phyloP scores from a whole-genome alignment of 2,888 invertebrate genomes.

The Platynereis dumerilii region DNA sequence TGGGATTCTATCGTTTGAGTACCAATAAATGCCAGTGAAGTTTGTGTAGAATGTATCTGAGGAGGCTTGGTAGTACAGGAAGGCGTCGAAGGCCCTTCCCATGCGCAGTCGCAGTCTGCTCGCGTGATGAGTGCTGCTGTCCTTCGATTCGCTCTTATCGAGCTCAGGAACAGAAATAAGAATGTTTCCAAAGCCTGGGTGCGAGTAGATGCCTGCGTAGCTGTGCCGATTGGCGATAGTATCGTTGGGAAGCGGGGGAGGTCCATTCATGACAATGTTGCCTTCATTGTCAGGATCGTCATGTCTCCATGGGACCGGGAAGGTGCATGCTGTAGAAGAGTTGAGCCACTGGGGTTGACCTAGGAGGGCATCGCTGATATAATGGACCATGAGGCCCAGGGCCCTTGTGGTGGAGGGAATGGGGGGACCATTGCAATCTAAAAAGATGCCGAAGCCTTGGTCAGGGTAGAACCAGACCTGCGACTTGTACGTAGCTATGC shows the following conservation, averaged over 20 bases:
- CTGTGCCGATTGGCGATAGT: too few species aligned
- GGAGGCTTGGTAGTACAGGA: slow-evolving; percentile 24
- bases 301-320: slow-evolving; percentile 45
- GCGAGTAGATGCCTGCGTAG: slow-evolving; percentile 37
- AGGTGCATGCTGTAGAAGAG: slow-evolving; percentile 50
- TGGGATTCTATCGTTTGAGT: slow-evolving; percentile 17
- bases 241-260: neutral
- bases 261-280: neutral
- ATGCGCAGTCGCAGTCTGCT: slow-evolving; percentile 20
- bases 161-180: slow-evolving; percentile 12
- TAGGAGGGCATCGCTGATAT: slow-evolving; percentile 49
- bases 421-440: slow-evolving; percentile 52
- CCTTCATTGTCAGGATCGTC: neutral
- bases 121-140: neutral
- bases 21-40: slow-evolving; percentile 24
- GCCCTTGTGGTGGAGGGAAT: slow-evolving; percentile 16
- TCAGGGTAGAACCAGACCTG: slow-evolving; percentile 58
- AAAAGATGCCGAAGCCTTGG: slow-evolving; percentile 50
- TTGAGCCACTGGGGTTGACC: slow-evolving; percentile 54
- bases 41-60: slow-evolving; percentile 26
- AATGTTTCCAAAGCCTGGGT: slow-evolving; percentile 34
- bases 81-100: slow-evolving; percentile 26
- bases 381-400: slow-evolving; percentile 34
- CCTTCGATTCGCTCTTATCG: neutral
- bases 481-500: slow-evolving; percentile 56